Evolutionary conservation across 2,888 invertebrate genomes (phyloP).

Genomic region (Oscheius sp.): DNA sequence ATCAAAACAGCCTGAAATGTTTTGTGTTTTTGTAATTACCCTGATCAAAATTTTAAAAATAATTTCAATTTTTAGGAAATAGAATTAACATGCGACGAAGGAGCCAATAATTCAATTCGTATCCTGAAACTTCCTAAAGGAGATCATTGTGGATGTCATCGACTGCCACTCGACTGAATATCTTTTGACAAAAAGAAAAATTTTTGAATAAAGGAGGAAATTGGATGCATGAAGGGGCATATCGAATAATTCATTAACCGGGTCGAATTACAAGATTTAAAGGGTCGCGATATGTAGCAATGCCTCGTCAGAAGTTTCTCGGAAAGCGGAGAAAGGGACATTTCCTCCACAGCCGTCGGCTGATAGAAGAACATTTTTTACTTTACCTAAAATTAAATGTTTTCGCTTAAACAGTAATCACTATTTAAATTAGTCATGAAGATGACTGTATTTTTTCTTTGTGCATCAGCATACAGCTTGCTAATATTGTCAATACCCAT

Average conservation of each 20-base stretch:
- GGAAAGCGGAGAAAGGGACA: background rate
- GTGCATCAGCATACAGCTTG: constrained; percentile 1
- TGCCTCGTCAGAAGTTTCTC: constrained; percentile 20
- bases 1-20: too few relatives aligned
- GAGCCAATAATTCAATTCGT: constrained; percentile 40
- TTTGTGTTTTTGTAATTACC: too few relatives aligned
- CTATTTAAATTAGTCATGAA: background rate
- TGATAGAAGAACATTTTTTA: constrained; percentile 30
- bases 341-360: constrained; percentile 31
- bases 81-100: constrained; percentile 40
- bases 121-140: constrained; percentile 43
- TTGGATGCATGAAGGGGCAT: background rate
- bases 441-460: constrained; percentile 1
- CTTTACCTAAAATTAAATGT: constrained; percentile 27
- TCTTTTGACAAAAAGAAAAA: background rate
- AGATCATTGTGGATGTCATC: constrained; percentile 38
- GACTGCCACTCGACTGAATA: constrained; percentile 40
- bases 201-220: background rate
- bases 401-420: too few relatives aligned
- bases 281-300: constrained; percentile 22
- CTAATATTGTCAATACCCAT: constrained; percentile 62
- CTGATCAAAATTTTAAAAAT: background rate
- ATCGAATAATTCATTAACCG: background rate
- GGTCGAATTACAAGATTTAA: background rate
- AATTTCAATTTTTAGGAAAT: constrained; percentile 38